A percentile compares a stretch with the other conserved stretches of the same genome.
These are phyloP conservation scores for Axis porcinus DNA, from an alignment of 2,113 vertebrate genomes.

Conservation along the genomic window DNA sequence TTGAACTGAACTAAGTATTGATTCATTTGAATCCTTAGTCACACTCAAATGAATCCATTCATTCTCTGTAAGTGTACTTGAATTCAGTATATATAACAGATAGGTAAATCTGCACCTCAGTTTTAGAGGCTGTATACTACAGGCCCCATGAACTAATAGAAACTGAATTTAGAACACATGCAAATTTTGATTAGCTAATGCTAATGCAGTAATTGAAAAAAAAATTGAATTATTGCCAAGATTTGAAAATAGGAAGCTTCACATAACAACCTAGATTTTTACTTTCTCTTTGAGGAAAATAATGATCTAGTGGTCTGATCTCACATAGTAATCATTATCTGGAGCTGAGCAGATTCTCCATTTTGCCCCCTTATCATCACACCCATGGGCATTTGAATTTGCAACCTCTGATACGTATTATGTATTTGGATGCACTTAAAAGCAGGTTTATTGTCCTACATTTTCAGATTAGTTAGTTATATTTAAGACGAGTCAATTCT, in stretches of 20 bases:
- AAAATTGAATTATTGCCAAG: background rate
- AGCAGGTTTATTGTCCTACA: background rate
- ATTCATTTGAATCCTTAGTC: background rate
- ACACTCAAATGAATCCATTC: background rate
- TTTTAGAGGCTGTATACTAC: background rate
- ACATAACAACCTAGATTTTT: background rate
- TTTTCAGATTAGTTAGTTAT: slow-evolving; percentile 23
- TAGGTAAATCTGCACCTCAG: background rate
- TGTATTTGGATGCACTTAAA: slow-evolving; percentile 1
- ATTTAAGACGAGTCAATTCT: background rate
- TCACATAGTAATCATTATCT: background rate
- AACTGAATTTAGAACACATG: background rate
- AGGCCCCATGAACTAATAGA: background rate
- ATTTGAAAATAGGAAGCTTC: slow-evolving; percentile 9
- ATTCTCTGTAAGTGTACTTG: background rate
- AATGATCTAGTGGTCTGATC: background rate
- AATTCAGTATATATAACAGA: background rate
- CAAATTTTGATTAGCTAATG: slow-evolving; percentile 11
- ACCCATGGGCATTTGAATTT: background rate
- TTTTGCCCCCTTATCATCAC: background rate
- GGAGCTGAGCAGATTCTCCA: background rate
- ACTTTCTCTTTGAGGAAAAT: background rate
- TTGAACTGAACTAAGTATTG: background rate
- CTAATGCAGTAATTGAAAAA: background rate
- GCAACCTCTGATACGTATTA: background rate